Evolutionary conservation across 2,113 vertebrate species (phyloP), one percentile per base, ranked within the genome.

Genomic region (Willisornis vidua): DNA sequence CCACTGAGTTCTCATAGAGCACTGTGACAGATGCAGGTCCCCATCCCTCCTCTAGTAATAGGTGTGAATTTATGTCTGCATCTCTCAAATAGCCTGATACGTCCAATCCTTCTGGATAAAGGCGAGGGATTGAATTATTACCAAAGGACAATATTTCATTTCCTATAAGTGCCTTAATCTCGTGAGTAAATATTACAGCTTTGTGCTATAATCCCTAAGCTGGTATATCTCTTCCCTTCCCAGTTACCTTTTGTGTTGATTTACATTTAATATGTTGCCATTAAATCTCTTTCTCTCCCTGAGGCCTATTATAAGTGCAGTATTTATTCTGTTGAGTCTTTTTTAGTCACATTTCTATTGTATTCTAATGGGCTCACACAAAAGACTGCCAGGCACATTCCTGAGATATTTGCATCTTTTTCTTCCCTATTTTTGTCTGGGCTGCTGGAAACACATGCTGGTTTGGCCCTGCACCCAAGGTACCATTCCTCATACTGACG

Each of bases 231-330:
- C 87, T 97, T 83, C 81, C 87, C 63, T 97, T 97, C 87, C 90
- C 96, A 90, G 93, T 96, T 97, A 91, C 97, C 96, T 97, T 96
- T 96, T 97, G 94, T 97, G 97, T 97, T 97, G 97, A 97, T 97
- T 97, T 97, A 96, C 92, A 87, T 96, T 97, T 97, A 97, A 96
- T 97, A 96, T 93, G 89, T 96, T 94, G 94, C 96, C 96, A 96
- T 97, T 97, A 96, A 96, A 96, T 96, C 94, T 94, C 93, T 68
- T 71, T 91, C 84, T 94, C 72, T 94, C 91, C 93, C 91, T 45
- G 85, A 95, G 95, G 87, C 93, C 93, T 93, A 88, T 95, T 95
- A 93, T 93, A 94, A 96, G 95, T 95, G 93, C 87, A 58, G 92
- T 96, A 95, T 96, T 97, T 96, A 95, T 97, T 97, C 97, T 95